phyloP scores from a whole-genome alignment of 2,113 vertebrate genomes.

The Caracal caracal region DNA sequence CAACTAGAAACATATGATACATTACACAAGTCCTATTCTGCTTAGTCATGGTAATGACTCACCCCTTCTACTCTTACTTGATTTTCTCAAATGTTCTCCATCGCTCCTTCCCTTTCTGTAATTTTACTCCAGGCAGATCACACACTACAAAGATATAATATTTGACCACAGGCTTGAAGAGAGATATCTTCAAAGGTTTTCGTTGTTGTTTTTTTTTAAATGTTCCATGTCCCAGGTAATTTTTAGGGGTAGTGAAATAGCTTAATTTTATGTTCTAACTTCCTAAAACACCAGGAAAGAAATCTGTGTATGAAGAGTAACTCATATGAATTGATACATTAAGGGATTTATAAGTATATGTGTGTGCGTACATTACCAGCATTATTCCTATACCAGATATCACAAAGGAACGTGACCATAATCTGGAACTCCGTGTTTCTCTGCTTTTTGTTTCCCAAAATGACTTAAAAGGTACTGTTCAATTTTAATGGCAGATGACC shows the following conservation, averaged over 20 bases:
- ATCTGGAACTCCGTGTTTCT: constrained; percentile 19
- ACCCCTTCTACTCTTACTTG: background rate
- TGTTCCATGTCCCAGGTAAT: constrained; percentile 29
- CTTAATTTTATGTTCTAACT: constrained; percentile 52
- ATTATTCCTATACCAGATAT: constrained; percentile 8
- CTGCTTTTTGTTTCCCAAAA: constrained; percentile 38
- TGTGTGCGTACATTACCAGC: background rate
- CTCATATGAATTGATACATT: background rate
- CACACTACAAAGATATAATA: constrained; percentile 15
- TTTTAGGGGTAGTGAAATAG: background rate
- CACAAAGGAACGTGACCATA: constrained; percentile 9
- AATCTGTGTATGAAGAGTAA: background rate
- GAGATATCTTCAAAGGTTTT: constrained; percentile 2
- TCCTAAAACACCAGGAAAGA: constrained; percentile 20
- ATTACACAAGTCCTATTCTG: background rate
- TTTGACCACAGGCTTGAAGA: background rate
- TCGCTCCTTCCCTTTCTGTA: background rate
- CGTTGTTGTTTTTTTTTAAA: background rate
- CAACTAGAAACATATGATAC: background rate
- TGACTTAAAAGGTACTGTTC: background rate
- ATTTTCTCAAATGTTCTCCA: constrained; percentile 51
- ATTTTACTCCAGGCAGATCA: constrained; percentile 4
- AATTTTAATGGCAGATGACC: background rate
- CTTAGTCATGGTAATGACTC: constrained; percentile 71
- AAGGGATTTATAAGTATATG: background rate